phyloP scores from a whole-genome alignment of 2,113 vertebrate genomes.

The Pterocles burchelli region DNA sequence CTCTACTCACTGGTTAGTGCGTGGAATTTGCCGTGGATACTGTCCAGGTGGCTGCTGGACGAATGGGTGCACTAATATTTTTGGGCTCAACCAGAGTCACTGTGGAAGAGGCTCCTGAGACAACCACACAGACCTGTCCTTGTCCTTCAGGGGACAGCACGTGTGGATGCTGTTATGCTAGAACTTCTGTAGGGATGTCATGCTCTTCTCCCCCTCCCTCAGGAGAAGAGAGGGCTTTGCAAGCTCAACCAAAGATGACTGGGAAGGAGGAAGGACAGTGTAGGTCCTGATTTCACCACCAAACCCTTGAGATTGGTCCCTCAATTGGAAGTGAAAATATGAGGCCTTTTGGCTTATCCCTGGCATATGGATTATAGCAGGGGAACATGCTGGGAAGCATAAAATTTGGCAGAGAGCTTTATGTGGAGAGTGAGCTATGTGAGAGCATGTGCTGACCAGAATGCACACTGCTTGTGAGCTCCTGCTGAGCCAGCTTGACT shows the following conservation, averaged over 20 bases:
- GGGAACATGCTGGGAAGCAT: background rate
- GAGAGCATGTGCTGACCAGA: background rate
- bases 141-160: background rate
- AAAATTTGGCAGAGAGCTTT: background rate
- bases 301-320: background rate
- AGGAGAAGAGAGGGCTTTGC: background rate
- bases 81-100: background rate
- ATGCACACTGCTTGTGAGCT: background rate
- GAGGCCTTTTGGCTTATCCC: background rate
- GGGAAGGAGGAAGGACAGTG: background rate
- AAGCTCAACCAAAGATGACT: background rate
- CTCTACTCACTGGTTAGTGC: background rate
- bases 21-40: background rate
- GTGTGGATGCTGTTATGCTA: background rate
- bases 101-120: background rate
- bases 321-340: background rate
- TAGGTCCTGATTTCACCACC: background rate
- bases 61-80: background rate
- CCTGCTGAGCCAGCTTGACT: background rate
- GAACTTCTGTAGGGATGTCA: background rate
- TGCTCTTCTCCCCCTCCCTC: background rate
- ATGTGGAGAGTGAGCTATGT: background rate
- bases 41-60: background rate
- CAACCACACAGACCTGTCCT: background rate
- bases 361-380: background rate